A percentile compares a stretch with the other conserved stretches of the same genome.
Conservation (phyloP, 2,888 invertebrate species). For the Prosapia bicincta region DNA sequence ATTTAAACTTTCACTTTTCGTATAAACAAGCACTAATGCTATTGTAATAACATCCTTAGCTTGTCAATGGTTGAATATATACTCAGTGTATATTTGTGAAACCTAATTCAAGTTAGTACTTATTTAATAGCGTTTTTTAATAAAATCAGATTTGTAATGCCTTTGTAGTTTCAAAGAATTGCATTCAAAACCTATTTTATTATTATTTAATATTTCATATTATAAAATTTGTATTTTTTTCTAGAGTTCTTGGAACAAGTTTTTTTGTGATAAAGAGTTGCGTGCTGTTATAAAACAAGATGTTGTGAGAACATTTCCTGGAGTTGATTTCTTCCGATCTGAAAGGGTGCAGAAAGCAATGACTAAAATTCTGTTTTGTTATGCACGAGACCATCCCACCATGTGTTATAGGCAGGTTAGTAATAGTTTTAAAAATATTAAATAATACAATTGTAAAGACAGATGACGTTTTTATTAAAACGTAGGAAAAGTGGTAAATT, state of each 20-base stretch:
- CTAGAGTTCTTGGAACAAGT: conserved; percentile 83
- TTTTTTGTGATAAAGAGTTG: conserved; percentile 76
- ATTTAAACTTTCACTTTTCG: too few species aligned
- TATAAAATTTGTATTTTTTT: conserved; percentile 41
- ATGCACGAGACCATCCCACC: conserved; percentile 59
- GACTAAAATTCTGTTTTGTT: conserved; percentile 58
- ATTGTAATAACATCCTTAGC: too few species aligned
- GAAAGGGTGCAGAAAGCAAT: conserved; percentile 66
- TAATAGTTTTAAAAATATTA: neutral
- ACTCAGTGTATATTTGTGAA: too few species aligned
- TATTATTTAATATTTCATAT: too few species aligned
- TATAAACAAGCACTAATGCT: too few species aligned
- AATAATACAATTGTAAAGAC: too few species aligned
- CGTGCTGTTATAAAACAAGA: conserved; percentile 73
- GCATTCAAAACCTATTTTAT: too few species aligned
- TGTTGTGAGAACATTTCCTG: conserved; percentile 79
- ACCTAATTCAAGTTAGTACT: too few species aligned
- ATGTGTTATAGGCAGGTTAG: conserved; percentile 69
- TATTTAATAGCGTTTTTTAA: too few species aligned
- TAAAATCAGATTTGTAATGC: too few species aligned
- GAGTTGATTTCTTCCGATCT: conserved; percentile 72
- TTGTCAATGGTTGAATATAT: too few species aligned
- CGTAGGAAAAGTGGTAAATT: neutral
- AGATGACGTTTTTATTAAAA: neutral
- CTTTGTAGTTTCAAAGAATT: too few species aligned